Conservation (phyloP, 2,797 vertebrate species). For the Manis crassicaudata region DNA sequence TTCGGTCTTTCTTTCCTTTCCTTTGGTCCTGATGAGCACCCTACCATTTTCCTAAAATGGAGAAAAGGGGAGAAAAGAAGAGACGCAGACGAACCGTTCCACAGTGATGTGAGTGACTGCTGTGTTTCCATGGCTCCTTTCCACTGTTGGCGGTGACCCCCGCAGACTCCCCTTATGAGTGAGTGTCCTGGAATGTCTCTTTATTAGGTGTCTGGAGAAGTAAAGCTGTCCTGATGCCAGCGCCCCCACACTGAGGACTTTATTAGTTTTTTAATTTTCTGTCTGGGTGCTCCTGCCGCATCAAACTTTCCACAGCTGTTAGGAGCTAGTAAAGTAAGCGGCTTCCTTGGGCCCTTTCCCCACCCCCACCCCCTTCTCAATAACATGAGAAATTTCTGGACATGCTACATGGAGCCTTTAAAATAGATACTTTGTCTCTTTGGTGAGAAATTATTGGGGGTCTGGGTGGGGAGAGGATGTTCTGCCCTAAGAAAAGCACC, state of each 20-base stretch:
- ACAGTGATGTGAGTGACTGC: constrained; percentile 66
- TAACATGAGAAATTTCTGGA: constrained; percentile 65
- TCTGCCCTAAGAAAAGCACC: background rate
- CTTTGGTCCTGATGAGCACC: background rate
- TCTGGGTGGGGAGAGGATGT: background rate
- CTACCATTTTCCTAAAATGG: constrained; percentile 27
- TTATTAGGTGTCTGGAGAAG: constrained; percentile 89
- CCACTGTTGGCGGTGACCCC: constrained; percentile 85
- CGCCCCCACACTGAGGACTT: constrained; percentile 89
- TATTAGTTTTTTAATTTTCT: constrained; percentile 90
- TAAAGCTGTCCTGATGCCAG: constrained; percentile 87
- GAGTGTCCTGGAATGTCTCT: constrained; percentile 90
- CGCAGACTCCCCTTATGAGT: constrained; percentile 87
- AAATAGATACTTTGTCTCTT: constrained; percentile 61
- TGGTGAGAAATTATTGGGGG: background rate
- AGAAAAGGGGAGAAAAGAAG: background rate
- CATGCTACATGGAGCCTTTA: constrained; percentile 7
- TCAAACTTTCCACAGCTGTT: constrained; percentile 89
- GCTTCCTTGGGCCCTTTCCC: constrained; percentile 57
- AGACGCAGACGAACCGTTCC: background rate
- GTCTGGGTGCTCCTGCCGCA: constrained; percentile 87
- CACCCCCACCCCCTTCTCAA: constrained; percentile 55
- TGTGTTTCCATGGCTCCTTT: constrained; percentile 85
- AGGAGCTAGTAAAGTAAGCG: constrained; percentile 82
- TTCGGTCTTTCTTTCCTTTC: background rate